Evolutionary conservation across 2,113 vertebrate genomes (phyloP).

Genomic region (Antennarius striatus): DNA sequence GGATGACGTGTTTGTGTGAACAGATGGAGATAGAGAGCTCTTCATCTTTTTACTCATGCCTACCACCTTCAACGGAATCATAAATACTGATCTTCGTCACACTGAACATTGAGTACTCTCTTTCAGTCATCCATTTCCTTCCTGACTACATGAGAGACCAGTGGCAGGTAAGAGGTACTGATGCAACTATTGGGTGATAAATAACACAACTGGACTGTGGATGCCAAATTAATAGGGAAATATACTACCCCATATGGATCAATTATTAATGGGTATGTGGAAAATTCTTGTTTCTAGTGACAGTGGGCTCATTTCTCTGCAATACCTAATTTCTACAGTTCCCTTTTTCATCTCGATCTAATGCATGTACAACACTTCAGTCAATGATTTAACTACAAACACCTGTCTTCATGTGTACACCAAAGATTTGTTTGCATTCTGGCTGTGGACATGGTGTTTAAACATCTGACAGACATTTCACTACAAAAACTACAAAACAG

Average conservation of each 20-base stretch:
- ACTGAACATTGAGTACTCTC: neutral
- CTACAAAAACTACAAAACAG: no score
- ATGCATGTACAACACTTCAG: neutral
- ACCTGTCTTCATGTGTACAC: no score
- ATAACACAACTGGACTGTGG: constrained; percentile 20
- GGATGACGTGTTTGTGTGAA: constrained; percentile 7
- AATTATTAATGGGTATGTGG: constrained; percentile 43
- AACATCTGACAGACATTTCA: no score
- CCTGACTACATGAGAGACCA: neutral
- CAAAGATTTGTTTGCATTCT: no score
- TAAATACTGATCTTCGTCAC: constrained; percentile 10
- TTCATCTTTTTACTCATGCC: constrained; percentile 7
- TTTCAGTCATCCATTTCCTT: constrained; percentile 21
- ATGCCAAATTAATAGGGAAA: constrained; percentile 23
- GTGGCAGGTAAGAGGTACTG: constrained; percentile 26
- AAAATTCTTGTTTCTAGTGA: constrained; percentile 6
- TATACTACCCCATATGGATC: constrained; percentile 6
- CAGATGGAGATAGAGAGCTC: neutral
- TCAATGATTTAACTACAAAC: no score
- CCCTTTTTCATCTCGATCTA: constrained; percentile 8
- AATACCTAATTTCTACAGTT: constrained; percentile 20
- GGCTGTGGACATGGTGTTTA: no score
- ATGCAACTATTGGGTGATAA: constrained; percentile 24
- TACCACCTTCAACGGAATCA: constrained; percentile 26
- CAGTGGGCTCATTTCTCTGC: neutral